Conservation (phyloP, 2,113 vertebrate species). For the Manacus vitellinus region DNA sequence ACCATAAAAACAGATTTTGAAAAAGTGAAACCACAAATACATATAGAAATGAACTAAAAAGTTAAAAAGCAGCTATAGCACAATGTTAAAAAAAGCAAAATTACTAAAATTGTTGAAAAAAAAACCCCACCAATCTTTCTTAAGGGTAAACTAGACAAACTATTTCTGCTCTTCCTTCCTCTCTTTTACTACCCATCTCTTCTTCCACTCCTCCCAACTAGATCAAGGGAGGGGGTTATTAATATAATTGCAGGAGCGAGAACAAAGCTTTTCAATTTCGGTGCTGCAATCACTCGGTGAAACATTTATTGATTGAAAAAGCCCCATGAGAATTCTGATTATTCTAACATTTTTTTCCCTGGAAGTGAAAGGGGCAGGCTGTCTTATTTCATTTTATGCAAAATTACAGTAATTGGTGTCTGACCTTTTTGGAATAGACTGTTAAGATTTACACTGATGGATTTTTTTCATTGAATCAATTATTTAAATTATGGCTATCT, state of each 20-base stretch:
- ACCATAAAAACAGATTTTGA: neutral
- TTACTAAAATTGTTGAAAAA: neutral
- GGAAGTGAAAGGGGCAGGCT: conserved; percentile 46
- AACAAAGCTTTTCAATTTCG: conserved; percentile 47
- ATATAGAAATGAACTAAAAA: neutral
- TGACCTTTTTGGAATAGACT: conserved; percentile 69
- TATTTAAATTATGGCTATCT: conserved; percentile 76
- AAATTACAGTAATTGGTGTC: conserved; percentile 75
- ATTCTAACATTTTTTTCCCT: conserved; percentile 56
- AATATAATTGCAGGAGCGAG: conserved; percentile 19
- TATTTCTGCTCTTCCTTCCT: neutral
- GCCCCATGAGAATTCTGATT: conserved; percentile 56
- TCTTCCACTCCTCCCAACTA: neutral
- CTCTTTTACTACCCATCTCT: neutral
- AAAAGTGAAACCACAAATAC: neutral
- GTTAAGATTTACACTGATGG: conserved; percentile 55
- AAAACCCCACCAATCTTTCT: neutral
- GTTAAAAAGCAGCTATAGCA: neutral
- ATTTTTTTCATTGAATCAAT: conserved; percentile 69
- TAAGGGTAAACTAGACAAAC: neutral
- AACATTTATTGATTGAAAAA: conserved; percentile 68
- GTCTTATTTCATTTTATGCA: conserved; percentile 72
- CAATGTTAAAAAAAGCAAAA: neutral
- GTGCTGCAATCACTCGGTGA: conserved; percentile 48
- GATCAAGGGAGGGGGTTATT: neutral